Percentiles rank a stretch among this genome's conserved stretches.
These are phyloP conservation scores for Nothobranchius furzeri DNA, from an alignment of 2,113 vertebrate genomes.

Conservation along the genomic window DNA sequence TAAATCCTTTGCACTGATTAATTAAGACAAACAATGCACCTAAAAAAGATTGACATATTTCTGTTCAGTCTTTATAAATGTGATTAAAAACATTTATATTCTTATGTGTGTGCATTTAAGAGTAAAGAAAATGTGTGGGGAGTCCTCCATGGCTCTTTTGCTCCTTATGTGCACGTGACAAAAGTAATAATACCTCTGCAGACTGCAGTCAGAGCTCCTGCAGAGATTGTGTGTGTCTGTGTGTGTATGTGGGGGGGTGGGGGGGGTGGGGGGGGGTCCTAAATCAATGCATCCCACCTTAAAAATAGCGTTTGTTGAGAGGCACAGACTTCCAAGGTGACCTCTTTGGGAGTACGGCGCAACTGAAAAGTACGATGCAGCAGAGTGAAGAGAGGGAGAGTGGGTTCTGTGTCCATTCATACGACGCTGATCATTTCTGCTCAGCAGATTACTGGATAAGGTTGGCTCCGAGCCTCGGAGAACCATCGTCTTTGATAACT, in stretches of 20 bases:
- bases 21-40: neutral
- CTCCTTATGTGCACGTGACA: slow-evolving; percentile 24
- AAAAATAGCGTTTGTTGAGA: slow-evolving; percentile 33
- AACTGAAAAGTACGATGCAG: slow-evolving; percentile 26
- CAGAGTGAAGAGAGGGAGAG: slow-evolving; percentile 10
- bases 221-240: slow-evolving; percentile 26
- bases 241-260: no score
- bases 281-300: slow-evolving; percentile 57
- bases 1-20: no score
- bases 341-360: slow-evolving; percentile 28
- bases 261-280: neutral
- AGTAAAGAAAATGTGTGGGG: neutral
- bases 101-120: neutral
- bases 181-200: slow-evolving; percentile 52
- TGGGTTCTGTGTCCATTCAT: neutral
- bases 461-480: neutral
- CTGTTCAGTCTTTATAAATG: no score
- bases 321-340: slow-evolving; percentile 58
- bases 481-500: slow-evolving; percentile 4
- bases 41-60: no score
- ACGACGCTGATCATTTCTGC: neutral
- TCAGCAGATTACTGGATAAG: slow-evolving; percentile 20
- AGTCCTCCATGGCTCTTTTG: slow-evolving; percentile 9
- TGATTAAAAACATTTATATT: neutral
- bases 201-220: slow-evolving; percentile 40